Percentiles rank a stretch among this genome's conserved stretches.
Evolutionary conservation across 2,888 invertebrate genomes (phyloP).

Genomic region (Loripinus fragilis): DNA sequence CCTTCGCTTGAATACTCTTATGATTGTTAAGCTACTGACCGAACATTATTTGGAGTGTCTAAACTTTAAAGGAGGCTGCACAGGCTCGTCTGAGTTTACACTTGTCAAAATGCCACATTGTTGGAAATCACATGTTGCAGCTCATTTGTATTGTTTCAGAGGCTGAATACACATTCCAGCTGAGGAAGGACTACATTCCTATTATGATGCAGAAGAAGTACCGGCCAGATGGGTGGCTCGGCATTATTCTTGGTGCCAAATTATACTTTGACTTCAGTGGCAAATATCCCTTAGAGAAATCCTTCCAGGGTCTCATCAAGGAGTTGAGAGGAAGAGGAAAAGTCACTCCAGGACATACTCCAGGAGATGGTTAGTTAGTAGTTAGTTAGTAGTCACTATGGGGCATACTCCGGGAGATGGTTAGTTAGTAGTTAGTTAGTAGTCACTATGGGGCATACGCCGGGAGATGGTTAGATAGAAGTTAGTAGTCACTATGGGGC

Average conservation of each 20-base stretch:
- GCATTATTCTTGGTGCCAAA: constrained; percentile 79
- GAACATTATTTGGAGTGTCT: no score
- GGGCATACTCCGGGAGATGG: constrained; percentile 58
- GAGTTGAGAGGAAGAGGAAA: constrained; percentile 77
- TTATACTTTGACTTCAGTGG: constrained; percentile 81
- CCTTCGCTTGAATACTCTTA: no score
- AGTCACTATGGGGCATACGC: constrained; percentile 55
- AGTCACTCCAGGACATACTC: constrained; percentile 54
- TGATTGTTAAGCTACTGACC: no score
- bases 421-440: no score
- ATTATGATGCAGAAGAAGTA: constrained; percentile 80
- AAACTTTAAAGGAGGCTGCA: no score
- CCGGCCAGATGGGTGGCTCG: constrained; percentile 82
- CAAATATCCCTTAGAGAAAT: constrained; percentile 78
- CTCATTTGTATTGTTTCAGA: constrained; percentile 62
- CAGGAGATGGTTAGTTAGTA: constrained; percentile 55
- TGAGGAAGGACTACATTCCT: constrained; percentile 80
- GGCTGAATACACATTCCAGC: constrained; percentile 80
- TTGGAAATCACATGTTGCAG: no score
- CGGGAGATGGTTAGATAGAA: constrained; percentile 55
- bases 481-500: constrained; percentile 54
- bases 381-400: constrained; percentile 51
- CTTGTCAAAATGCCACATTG: no score
- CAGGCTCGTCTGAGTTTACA: no score
- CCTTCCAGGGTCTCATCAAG: constrained; percentile 74